These are phyloP conservation scores for Choristoneura fumiferana DNA, from an alignment of 1,140 invertebrate genomes.

Conservation along the genomic window DNA sequence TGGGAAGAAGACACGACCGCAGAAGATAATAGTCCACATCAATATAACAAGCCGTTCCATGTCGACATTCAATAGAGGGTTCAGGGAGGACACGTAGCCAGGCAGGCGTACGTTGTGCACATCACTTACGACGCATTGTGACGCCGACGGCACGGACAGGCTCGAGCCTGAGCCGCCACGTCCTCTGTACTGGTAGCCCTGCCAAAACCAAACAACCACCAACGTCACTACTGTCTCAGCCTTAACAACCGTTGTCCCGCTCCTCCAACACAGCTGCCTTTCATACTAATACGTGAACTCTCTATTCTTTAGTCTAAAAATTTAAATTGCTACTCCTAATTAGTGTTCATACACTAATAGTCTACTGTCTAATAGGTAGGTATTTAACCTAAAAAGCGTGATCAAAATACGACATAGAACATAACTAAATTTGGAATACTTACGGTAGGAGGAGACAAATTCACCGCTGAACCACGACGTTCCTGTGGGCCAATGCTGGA, in stretches of 20 bases:
- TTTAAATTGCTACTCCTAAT: slow-evolving; percentile 1
- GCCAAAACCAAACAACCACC: slow-evolving; percentile 72
- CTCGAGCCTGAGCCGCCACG: slow-evolving; percentile 84
- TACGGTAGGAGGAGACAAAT: slow-evolving; percentile 92
- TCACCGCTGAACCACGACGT: slow-evolving; percentile 89
- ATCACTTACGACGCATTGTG: slow-evolving; percentile 81
- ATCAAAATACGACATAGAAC: not conserved
- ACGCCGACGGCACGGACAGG: slow-evolving; percentile 86
- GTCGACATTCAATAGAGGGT: slow-evolving; percentile 59
- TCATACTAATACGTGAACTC: slow-evolving; percentile 8
- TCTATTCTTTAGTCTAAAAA: not conserved
- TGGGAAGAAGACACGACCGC: slow-evolving; percentile 61
- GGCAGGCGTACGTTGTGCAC: slow-evolving; percentile 44
- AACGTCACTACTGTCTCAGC: slow-evolving; percentile 42
- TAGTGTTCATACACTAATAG: not conserved
- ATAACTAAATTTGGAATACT: slow-evolving; percentile 46
- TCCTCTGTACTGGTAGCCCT: slow-evolving; percentile 72
- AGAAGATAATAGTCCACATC: slow-evolving; percentile 62
- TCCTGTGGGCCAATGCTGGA: slow-evolving; percentile 94
- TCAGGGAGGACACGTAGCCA: slow-evolving; percentile 45
- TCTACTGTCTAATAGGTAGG: slow-evolving; percentile 1
- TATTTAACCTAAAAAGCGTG: not conserved
- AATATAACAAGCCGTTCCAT: slow-evolving; percentile 55
- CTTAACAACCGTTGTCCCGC: slow-evolving; percentile 9
- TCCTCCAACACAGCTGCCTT: not conserved